These are phyloP conservation scores for Tragelaphus scriptus DNA, from an alignment of 2,113 vertebrate species.

Conservation along the genomic window DNA sequence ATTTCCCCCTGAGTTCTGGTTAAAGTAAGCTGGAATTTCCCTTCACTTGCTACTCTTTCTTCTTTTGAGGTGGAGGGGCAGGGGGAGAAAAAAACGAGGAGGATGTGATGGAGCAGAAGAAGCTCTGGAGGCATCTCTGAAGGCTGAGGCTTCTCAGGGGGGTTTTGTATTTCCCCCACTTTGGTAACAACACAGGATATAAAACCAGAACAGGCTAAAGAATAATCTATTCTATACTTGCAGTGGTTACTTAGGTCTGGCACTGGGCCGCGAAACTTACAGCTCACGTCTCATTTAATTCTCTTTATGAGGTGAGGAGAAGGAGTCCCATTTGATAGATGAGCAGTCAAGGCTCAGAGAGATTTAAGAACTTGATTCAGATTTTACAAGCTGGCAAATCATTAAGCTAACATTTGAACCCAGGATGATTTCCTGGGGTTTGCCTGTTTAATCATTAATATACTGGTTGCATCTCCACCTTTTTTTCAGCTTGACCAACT, in stretches of 20 bases:
- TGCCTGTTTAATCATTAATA: background rate
- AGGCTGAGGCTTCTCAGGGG: background rate
- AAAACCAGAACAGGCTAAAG: background rate
- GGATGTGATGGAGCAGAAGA: background rate
- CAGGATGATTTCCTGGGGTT: background rate
- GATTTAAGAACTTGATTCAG: background rate
- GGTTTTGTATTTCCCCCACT: background rate
- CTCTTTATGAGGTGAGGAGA: background rate
- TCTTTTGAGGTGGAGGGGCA: background rate
- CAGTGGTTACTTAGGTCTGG: background rate
- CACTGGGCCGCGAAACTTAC: background rate
- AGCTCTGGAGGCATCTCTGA: background rate
- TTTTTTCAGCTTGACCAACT: background rate
- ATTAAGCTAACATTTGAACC: background rate
- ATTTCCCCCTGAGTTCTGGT: slow-evolving; percentile 25
- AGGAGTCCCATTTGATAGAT: background rate
- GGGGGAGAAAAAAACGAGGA: background rate
- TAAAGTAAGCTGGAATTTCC: slow-evolving; percentile 39
- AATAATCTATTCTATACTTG: background rate
- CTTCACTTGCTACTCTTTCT: background rate
- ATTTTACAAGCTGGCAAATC: background rate
- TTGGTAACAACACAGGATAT: background rate
- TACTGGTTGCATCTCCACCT: background rate
- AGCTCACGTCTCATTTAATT: background rate
- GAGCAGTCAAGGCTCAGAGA: background rate